Conservation (phyloP, 2,797 vertebrate genomes). For the Myotis findleyi region DNA sequence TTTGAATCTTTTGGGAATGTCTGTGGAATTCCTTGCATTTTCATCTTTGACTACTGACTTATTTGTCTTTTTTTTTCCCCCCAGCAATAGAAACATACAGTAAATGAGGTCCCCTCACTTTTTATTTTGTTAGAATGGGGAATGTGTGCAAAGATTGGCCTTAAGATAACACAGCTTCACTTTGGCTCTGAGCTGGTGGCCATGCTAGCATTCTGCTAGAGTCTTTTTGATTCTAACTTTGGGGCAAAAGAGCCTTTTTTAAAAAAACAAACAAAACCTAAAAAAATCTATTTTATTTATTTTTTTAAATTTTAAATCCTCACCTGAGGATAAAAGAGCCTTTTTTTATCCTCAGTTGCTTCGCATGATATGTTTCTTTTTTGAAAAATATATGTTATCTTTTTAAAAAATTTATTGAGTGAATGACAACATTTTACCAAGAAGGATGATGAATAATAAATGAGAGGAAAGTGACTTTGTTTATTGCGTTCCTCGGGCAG, state of each 20-base stretch:
- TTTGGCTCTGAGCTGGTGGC: too few relatives aligned
- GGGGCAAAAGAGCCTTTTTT: neutral
- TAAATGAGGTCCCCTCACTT: neutral
- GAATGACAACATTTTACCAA: neutral
- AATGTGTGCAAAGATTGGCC: neutral
- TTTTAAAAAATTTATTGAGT: neutral
- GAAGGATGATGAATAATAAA: neutral
- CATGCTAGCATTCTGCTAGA: fast-evolving
- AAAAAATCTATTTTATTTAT: too few relatives aligned
- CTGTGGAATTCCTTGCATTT: neutral
- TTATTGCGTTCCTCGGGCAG: neutral
- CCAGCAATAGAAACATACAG: neutral
- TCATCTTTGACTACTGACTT: neutral
- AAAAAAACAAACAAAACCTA: too few relatives aligned
- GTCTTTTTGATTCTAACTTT: neutral
- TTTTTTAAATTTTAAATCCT: too few relatives aligned
- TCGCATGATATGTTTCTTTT: neutral
- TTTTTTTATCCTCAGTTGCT: neutral
- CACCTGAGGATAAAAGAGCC: neutral
- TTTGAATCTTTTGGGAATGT: neutral
- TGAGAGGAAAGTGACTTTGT: neutral
- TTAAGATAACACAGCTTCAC: neutral
- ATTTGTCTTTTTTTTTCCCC: too few relatives aligned
- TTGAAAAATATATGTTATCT: neutral
- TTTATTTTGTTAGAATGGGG: neutral